A percentile compares a stretch with the other conserved stretches of the same genome.
Conservation (phyloP, 2,797 vertebrate species). For the Harpagifer antarcticus region DNA sequence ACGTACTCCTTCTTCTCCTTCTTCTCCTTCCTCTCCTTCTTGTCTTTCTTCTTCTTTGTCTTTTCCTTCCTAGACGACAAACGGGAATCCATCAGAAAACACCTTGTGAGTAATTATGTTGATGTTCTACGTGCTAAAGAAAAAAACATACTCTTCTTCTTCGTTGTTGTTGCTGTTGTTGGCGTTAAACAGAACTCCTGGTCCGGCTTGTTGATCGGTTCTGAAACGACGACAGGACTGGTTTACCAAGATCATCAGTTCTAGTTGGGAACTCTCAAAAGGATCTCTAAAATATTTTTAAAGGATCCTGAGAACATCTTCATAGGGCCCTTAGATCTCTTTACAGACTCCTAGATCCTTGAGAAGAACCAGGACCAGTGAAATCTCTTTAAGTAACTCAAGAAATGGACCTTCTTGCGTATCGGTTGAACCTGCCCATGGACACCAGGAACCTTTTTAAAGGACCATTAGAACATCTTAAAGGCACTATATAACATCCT, state of each 20-base stretch:
- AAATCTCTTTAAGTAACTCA: not conserved
- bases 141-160: slow-evolving; percentile 77
- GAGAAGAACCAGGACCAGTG: not conserved
- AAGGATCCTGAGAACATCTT: not conserved
- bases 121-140: not conserved
- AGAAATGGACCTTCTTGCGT: not conserved
- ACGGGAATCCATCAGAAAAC: not conserved
- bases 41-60: slow-evolving; percentile 84
- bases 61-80: slow-evolving; percentile 67
- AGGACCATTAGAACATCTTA: rapidly evolving
- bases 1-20: slow-evolving; percentile 57
- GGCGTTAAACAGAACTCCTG: slow-evolving; percentile 83
- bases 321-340: no score
- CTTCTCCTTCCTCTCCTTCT: slow-evolving; percentile 78
- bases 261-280: not conserved
- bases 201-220: slow-evolving; percentile 57
- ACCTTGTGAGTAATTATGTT: not conserved
- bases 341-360: not conserved
- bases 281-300: not conserved
- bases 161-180: slow-evolving; percentile 97
- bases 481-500: not conserved
- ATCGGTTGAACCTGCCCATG: no score
- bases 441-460: not conserved
- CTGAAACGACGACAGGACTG: slow-evolving; percentile 62
- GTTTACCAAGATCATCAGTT: not conserved